Base-by-base conservation (phyloP, 35 echinoderm and acorn worm species). In the Amphiura filiformis region DNA sequence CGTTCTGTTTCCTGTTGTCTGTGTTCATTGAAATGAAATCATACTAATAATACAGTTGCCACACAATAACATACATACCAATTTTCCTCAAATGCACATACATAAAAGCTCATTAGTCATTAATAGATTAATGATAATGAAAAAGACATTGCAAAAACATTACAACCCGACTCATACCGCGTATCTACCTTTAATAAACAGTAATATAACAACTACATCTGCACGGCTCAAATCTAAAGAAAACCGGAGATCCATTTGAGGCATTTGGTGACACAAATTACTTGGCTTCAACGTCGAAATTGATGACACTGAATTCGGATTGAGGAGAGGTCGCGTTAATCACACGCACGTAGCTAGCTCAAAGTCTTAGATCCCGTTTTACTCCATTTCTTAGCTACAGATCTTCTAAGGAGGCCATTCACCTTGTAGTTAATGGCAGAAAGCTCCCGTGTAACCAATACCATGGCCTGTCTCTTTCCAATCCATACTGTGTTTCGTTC, bases 261-360 rank as follows among this genome's bases (percentile, higher is more conserved):
- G 28, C 61, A 70, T 70, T 70, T 70, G 61, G 61, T 70, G 28
- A 70, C 61, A 70, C 26, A 70, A 70, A 70, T 30, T 70, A 70
- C 11, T 70, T 70, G 61, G 61, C 61, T 70, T 70, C 61, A 15
- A 30, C 28, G 61, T 70, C 61, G 28, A n/a, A 70, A 26, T 30
- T 70, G 28, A 70, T 70, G 61, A 70, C 61, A 70, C 28, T 30
- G 61, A 70, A 30, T 70, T 70, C 26, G 61, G 61, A 70, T 70
- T 70, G 61, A 70, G 61, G 28, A 70, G 61, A 70, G 61, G 61
- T 70, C 61, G 61, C 61, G 61, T 70, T 70, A 70, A 70, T 70
- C 61, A 70, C 61, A 70, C 61, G 7, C 61, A 70, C 61, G 61
- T 30, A 70, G 61, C 61, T 70, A 70, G 61, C 26, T n/a, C 26